Percentiles rank a stretch among this genome's conserved stretches.
phyloP scores from a whole-genome alignment of 1,140 invertebrate genomes.

The Brachionus sp. region DNA sequence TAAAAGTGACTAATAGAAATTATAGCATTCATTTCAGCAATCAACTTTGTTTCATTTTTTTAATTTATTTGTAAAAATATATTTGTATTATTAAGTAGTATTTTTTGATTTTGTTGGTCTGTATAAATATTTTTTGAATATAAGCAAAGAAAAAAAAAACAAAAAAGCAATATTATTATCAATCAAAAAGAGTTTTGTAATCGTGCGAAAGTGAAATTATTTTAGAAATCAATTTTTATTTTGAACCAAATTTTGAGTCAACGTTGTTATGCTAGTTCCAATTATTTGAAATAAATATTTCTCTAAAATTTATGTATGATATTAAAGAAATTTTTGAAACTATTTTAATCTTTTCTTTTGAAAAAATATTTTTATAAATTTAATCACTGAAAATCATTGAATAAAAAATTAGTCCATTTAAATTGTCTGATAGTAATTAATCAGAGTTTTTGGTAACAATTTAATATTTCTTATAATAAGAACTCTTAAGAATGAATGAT shows the following conservation, averaged over 20 bases:
- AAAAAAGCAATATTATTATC: background rate
- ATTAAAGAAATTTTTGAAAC: conserved; percentile 32
- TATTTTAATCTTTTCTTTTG: background rate
- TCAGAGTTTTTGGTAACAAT: background rate
- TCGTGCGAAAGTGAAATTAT: background rate
- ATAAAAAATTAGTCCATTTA: conserved; percentile 6
- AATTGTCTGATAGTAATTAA: conserved; percentile 32
- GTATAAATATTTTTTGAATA: background rate
- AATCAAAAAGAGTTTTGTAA: background rate
- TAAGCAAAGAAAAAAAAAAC: too few species aligned
- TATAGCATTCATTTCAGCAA: background rate
- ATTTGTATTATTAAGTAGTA: background rate
- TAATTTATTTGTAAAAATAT: conserved; percentile 35
- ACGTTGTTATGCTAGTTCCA: background rate
- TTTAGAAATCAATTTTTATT: conserved; percentile 40
- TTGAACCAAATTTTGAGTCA: background rate
- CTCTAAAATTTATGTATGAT: conserved; percentile 9
- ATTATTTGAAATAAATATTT: conserved; percentile 27
- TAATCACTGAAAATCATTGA: background rate
- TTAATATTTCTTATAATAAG: background rate
- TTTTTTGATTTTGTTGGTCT: conserved; percentile 33
- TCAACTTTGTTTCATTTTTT: background rate
- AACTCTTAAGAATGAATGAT: background rate
- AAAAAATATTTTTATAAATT: background rate
- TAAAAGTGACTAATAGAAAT: background rate